Conservation (phyloP, 2,113 vertebrate species). For the Tringa solitaria region DNA sequence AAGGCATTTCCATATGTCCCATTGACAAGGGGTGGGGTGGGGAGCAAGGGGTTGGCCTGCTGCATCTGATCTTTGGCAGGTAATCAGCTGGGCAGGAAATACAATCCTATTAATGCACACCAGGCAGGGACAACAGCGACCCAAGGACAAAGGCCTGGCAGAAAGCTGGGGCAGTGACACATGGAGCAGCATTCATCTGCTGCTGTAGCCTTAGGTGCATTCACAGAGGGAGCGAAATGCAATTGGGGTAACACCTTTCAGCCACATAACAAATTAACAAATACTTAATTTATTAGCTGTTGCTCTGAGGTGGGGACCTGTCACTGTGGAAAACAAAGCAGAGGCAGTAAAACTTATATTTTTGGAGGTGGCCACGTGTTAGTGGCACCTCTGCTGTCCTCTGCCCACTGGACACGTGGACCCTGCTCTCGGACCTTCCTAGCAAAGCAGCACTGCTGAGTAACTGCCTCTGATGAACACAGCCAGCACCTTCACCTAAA, state of each 20-base stretch:
- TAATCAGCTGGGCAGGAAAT: background rate
- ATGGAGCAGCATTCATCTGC: background rate
- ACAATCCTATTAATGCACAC: background rate
- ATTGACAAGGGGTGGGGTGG: background rate
- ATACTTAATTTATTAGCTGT: background rate
- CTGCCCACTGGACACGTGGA: background rate
- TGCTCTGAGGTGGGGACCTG: background rate
- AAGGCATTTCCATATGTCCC: background rate
- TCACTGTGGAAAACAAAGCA: background rate
- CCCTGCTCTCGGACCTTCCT: background rate
- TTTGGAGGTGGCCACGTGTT: background rate
- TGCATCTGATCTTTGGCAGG: background rate
- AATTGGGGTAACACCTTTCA: background rate
- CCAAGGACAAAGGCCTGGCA: background rate
- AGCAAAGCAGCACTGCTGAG: background rate
- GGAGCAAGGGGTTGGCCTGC: accelerated
- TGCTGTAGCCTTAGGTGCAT: background rate
- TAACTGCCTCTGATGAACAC: background rate
- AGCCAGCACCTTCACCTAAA: background rate
- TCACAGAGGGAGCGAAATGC: background rate
- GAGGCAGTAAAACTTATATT: background rate
- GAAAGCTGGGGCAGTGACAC: background rate
- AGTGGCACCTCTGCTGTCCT: background rate
- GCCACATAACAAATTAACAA: background rate
- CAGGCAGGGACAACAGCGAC: background rate